Evolutionary conservation across 2,888 invertebrate genomes (phyloP).

Genomic region (Sesamia inferens): DNA sequence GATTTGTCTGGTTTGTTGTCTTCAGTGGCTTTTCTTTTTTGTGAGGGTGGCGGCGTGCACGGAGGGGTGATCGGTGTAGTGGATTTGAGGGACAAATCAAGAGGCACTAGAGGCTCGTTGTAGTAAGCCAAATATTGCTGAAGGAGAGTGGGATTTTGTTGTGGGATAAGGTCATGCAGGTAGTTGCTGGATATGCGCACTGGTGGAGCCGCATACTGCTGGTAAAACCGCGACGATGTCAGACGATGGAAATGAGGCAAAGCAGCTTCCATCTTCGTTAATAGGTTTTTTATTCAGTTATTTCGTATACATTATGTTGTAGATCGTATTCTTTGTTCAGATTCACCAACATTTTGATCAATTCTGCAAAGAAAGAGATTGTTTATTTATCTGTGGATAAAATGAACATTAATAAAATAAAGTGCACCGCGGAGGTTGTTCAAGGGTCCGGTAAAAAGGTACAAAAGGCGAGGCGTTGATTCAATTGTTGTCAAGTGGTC

Average conservation of each 20-base stretch:
- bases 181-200: conserved; percentile 83
- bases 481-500: conserved; percentile 76
- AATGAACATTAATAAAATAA: conserved; percentile 65
- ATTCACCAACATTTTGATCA: conserved; percentile 47
- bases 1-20: conserved; percentile 80
- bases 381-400: conserved; percentile 45
- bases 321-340: conserved; percentile 42
- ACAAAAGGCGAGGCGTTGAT: conserved; percentile 63
- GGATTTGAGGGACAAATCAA: conserved; percentile 94
- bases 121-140: conserved; percentile 91
- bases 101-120: conserved; percentile 91
- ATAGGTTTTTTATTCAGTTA: conserved; percentile 47
- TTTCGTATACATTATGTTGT: conserved; percentile 57
- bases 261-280: conserved; percentile 83
- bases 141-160: conserved; percentile 84
- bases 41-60: conserved; percentile 92
- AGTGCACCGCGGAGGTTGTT: conserved; percentile 59
- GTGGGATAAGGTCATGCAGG: conserved; percentile 84
- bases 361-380: conserved; percentile 70
- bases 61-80: conserved; percentile 94
- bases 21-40: conserved; percentile 84
- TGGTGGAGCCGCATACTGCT: conserved; percentile 84
- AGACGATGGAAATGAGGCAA: conserved; percentile 84
- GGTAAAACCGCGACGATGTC: conserved; percentile 83
- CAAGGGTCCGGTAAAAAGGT: conserved; percentile 61